phyloP scores from a whole-genome alignment of 2,888 invertebrate genomes.

The Ectemnius continuus region DNA sequence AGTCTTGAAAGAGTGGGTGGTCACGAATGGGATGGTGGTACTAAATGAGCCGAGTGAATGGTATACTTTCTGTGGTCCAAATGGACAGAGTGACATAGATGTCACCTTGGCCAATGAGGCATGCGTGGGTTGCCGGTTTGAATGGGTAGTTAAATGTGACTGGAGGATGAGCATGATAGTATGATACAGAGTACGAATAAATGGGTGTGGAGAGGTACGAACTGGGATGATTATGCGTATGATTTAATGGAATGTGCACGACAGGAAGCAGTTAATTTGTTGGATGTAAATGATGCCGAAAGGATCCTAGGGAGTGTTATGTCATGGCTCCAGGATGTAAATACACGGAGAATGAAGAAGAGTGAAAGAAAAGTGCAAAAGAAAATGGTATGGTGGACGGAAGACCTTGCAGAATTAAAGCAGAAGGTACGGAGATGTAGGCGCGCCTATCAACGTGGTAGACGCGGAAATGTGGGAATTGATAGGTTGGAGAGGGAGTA shows the following conservation, averaged over 20 bases:
- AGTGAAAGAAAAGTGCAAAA: not conserved
- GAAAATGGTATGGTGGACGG: conserved; percentile 10
- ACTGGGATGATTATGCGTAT: conserved; percentile 8
- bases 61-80: not conserved
- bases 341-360: not conserved
- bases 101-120: not conserved
- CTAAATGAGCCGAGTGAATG: conserved; percentile 30
- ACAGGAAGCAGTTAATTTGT: not conserved
- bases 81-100: conserved; percentile 19
- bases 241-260: not conserved
- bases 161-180: not conserved
- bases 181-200: not conserved
- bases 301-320: no score
- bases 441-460: not conserved
- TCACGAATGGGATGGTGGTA: conserved; percentile 48
- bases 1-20: no score
- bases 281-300: no score
- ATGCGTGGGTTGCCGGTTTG: no score
- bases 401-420: not conserved
- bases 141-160: not conserved
- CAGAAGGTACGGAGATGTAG: conserved; percentile 1
- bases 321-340: no score
- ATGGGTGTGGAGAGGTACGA: not conserved
- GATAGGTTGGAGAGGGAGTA: not conserved
- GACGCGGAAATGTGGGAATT: not conserved